Base-by-base conservation (phyloP, 2,113 vertebrate species). In the Sitta europaea region DNA sequence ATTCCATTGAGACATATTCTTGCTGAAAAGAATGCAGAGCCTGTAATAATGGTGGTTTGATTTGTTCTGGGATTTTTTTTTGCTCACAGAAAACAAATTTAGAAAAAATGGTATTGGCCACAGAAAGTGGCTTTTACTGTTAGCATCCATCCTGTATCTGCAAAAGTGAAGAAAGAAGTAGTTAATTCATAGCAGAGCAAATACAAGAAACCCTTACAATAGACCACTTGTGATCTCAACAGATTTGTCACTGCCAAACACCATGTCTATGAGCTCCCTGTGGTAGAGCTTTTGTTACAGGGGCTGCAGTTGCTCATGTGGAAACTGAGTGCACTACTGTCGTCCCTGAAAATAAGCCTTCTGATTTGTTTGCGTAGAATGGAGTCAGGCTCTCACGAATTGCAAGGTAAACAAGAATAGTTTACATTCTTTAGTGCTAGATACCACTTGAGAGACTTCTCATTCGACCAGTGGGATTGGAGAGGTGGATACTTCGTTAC, bases 21-120 rank as follows among this genome's bases (percentile, higher is more conserved):
- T 82, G 29, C 19, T 28, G 29, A 28, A 89, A 75, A 85, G 21
- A 35, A 47, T 9, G 27, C 29, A 62, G 55, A 81, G 8, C 6
- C 21, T 31, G 1, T 42, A 67, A 79, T 36, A n/a, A 31, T 15
- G 29, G 11, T 12, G 16, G 2, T 57, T 47, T 70, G 17, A 4
- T 45, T 86, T 59, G 3, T 1, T 58, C 47, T n/a, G 8, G 6
- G 3, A 5, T 31, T 0, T 2, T 6, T 45, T 53, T 80, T 23
- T 40, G 5, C 5, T 62, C 36, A 18, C 51, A 27, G 4, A 59
- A 79, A 43, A 77, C 12, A 78, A 51, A 78, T 21, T 14, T 42
- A 40, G 36, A 33, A n/a, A 53, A 72, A 78, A 35, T 12, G 1
- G 2, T 24, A 36, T 19, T 51, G 13, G 3, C 4, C 48, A 27